Evolutionary conservation across 2,797 vertebrate species (phyloP).

Genomic region (Pangasius macronema): DNA sequence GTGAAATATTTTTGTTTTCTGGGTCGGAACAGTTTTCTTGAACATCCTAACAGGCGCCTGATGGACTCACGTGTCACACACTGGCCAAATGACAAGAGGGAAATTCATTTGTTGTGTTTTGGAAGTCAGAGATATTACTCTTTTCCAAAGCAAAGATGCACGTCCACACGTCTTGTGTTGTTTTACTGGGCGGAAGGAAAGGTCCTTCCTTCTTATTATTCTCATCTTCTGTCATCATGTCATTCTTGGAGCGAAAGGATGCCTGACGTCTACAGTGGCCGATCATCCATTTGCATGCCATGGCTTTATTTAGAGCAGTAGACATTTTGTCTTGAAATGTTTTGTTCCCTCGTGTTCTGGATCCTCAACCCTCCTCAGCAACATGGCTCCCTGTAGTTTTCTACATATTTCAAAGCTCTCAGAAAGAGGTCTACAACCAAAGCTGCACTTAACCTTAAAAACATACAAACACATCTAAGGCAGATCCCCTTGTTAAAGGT

Average conservation of each 20-base stretch:
- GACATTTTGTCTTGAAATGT: not conserved
- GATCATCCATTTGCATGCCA: not conserved
- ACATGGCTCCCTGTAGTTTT: slow-evolving; percentile 16
- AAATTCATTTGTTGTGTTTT: slow-evolving; percentile 33
- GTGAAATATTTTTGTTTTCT: not conserved
- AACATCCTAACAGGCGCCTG: slow-evolving; percentile 27
- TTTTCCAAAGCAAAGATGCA: slow-evolving; percentile 38
- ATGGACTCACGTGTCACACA: slow-evolving; percentile 25
- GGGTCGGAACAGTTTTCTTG: not conserved
- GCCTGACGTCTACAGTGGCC: not conserved
- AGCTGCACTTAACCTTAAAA: slow-evolving; percentile 20
- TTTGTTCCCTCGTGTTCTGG: not conserved
- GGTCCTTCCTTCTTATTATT: not conserved
- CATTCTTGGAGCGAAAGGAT: not conserved
- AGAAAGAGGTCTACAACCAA: not conserved
- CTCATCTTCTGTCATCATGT: slow-evolving; percentile 3
- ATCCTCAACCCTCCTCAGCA: not conserved
- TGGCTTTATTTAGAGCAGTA: not conserved
- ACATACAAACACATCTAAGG: slow-evolving; percentile 38
- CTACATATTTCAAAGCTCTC: slow-evolving; percentile 4
- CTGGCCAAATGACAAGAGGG: slow-evolving; percentile 4
- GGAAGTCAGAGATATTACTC: slow-evolving; percentile 29
- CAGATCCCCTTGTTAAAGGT: slow-evolving; percentile 34
- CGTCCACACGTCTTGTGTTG: slow-evolving; percentile 33
- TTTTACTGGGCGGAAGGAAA: slow-evolving; percentile 20